phyloP scores from a whole-genome alignment of 2,113 vertebrate species.

The Corythaixoides concolor region DNA sequence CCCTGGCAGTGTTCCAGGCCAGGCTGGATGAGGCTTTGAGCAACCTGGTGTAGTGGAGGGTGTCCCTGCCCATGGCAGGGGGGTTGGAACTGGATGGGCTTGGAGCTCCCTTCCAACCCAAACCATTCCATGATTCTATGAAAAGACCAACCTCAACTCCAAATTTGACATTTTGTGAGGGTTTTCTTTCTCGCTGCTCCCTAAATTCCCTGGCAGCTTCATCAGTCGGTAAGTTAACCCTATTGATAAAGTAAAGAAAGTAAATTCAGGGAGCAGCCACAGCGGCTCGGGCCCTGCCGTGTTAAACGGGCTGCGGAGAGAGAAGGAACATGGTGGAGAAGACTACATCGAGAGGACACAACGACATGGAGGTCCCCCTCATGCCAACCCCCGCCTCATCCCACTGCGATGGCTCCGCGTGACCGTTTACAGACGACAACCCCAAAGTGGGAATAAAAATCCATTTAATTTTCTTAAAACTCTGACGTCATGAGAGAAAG shows the following conservation, averaged over 20 bases:
- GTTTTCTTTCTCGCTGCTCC: neutral
- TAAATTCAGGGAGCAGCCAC: neutral
- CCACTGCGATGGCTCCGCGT: rapidly evolving
- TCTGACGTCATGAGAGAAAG: neutral
- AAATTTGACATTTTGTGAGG: neutral
- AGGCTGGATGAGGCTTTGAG: rapidly evolving
- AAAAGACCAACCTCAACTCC: neutral
- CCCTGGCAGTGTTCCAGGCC: neutral
- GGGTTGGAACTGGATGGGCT: neutral
- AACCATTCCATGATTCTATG: neutral
- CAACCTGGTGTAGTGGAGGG: rapidly evolving
- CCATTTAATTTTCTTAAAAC: conserved; percentile 45
- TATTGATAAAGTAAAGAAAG: neutral
- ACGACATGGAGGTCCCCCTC: rapidly evolving
- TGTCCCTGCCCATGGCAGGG: neutral
- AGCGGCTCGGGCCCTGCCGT: rapidly evolving
- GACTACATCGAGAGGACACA: neutral
- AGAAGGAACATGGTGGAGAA: rapidly evolving
- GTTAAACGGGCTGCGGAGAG: rapidly evolving
- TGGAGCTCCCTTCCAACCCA: neutral
- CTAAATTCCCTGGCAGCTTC: neutral
- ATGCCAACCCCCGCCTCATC: neutral
- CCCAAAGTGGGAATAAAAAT: neutral
- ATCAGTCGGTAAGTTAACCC: neutral
- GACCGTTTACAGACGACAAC: neutral